phyloP scores from a whole-genome alignment of 2,888 invertebrate species.

The Lepidocyrtoides sp. region DNA sequence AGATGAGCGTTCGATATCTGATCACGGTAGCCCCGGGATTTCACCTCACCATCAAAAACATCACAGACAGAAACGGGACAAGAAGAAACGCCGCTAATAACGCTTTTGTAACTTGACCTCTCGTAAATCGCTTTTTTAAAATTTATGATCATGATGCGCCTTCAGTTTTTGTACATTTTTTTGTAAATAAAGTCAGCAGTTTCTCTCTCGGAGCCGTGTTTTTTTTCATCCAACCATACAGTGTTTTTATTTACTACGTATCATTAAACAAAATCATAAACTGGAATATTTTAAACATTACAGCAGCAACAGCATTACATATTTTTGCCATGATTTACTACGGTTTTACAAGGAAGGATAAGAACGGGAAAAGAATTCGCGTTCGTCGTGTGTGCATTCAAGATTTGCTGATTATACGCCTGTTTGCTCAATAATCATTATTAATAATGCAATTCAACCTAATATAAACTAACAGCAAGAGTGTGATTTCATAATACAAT shows the following conservation, averaged over 20 bases:
- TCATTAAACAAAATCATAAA: constrained; percentile 1
- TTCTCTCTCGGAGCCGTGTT: neutral
- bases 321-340: neutral
- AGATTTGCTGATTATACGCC: neutral
- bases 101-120: neutral
- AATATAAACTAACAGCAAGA: constrained; percentile 4
- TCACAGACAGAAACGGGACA: constrained; percentile 86
- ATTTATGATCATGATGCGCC: neutral
- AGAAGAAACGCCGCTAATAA: constrained; percentile 86
- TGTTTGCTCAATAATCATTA: neutral
- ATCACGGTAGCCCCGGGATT: constrained; percentile 86
- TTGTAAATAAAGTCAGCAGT: constrained; percentile 33
- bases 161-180: constrained; percentile 34
- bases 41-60: constrained; percentile 86
- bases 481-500: neutral
- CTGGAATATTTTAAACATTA: constrained; percentile 35
- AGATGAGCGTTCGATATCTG: constrained; percentile 86
- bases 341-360: neutral
- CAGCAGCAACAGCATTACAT: neutral
- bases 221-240: constrained; percentile 81
- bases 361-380: neutral
- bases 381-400: neutral
- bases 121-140: neutral
- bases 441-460: neutral
- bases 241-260: constrained; percentile 51